Percentiles rank a stretch among this genome's conserved stretches.
These are phyloP conservation scores for Excalfactoria chinensis DNA, from an alignment of 2,113 vertebrate species.

Conservation along the genomic window DNA sequence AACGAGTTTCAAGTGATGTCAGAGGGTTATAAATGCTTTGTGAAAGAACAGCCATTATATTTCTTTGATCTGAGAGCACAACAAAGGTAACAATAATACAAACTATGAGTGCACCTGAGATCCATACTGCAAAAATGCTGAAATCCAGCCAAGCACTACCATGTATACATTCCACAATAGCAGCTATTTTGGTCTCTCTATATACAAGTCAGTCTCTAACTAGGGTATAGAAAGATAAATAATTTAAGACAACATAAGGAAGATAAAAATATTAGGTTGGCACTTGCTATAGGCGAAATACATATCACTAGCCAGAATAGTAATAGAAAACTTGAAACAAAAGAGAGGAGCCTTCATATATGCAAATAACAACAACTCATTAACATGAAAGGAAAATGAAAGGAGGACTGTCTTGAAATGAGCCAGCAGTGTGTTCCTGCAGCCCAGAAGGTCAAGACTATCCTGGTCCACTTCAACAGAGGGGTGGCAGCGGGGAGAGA, in stretches of 20 bases:
- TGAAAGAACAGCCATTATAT: neutral
- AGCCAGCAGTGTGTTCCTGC: too few relatives aligned
- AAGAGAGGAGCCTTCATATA: neutral
- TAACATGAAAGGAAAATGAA: neutral
- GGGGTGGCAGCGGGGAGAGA: too few relatives aligned
- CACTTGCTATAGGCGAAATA: slow-evolving; percentile 21
- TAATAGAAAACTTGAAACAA: neutral
- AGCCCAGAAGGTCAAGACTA: too few relatives aligned
- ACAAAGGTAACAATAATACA: neutral
- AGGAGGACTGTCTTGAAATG: neutral
- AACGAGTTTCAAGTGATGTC: neutral
- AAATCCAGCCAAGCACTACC: neutral
- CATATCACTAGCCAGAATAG: neutral
- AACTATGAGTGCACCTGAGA: neutral
- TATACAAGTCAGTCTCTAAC: neutral
- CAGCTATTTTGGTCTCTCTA: neutral
- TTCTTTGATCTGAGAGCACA: neutral
- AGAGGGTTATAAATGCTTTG: neutral
- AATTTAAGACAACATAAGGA: slow-evolving; percentile 21
- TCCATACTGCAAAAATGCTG: neutral
- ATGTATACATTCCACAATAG: neutral
- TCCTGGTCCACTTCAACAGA: too few relatives aligned
- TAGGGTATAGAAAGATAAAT: slow-evolving; percentile 9
- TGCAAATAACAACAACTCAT: neutral
- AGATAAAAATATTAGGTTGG: slow-evolving; percentile 32